phyloP scores from a whole-genome alignment of 2,113 vertebrate genomes.

The Rhabdomys dilectus region DNA sequence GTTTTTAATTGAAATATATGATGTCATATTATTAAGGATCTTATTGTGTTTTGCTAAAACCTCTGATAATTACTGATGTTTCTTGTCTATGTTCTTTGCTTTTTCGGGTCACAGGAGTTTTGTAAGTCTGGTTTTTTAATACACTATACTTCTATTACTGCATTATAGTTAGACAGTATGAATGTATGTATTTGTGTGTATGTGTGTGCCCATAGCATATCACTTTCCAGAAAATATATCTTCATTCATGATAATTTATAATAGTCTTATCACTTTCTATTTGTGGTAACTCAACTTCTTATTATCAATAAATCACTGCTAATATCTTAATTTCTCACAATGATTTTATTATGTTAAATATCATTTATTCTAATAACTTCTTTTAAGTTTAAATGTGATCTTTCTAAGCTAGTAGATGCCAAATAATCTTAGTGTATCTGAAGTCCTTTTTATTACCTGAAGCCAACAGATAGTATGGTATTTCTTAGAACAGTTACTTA shows the following conservation, averaged over 20 bases:
- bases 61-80: background rate
- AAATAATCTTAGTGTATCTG: conserved; percentile 19
- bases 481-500: conserved; percentile 18
- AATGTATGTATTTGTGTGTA: background rate
- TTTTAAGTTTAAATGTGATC: conserved; percentile 12
- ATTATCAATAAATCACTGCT: background rate
- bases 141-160: background rate
- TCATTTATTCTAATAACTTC: background rate
- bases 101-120: background rate
- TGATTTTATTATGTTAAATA: conserved; percentile 46
- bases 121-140: background rate
- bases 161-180: background rate
- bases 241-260: background rate
- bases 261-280: background rate
- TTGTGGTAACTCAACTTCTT: background rate
- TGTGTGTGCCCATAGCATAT: background rate
- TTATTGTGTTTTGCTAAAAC: conserved; percentile 4
- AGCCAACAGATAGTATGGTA: background rate
- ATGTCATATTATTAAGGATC: background rate
- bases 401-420: background rate
- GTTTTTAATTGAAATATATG: background rate
- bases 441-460: conserved; percentile 41
- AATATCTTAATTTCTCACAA: background rate
- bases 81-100: background rate
- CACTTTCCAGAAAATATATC: conserved; percentile 28